A percentile compares a stretch with the other conserved stretches of the same genome.
Evolutionary conservation across 2,113 vertebrate species (phyloP).

Genomic region (Nipponia nippon): DNA sequence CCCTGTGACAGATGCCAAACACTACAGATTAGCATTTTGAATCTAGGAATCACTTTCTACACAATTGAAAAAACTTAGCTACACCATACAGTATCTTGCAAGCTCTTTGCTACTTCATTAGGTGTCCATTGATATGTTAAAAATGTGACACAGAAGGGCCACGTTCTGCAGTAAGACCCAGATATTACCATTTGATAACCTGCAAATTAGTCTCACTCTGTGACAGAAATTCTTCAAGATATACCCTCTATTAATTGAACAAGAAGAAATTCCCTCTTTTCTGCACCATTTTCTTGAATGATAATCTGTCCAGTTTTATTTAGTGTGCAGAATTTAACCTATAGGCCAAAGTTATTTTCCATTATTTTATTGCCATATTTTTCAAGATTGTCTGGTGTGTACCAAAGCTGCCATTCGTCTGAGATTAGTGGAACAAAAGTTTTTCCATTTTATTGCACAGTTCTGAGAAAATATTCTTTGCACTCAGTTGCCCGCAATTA

Average conservation of each 20-base stretch:
- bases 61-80: neutral
- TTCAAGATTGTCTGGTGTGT: neutral
- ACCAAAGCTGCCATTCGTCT: neutral
- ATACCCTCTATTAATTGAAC: neutral
- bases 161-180: neutral
- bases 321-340: neutral
- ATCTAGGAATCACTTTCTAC: neutral
- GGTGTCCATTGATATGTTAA: neutral
- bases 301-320: neutral
- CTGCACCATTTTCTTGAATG: neutral
- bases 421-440: neutral
- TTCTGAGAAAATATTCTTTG: neutral
- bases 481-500: neutral
- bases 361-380: neutral
- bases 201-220: neutral
- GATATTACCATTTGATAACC: neutral
- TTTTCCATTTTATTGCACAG: neutral
- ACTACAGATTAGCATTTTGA: neutral
- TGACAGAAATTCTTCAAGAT: neutral
- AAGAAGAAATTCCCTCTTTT: neutral
- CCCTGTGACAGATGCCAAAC: neutral
- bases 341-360: neutral
- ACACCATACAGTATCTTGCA: neutral
- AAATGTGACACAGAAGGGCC: neutral
- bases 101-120: neutral